Base-by-base conservation (phyloP, 2,888 invertebrate species). In the Gastrophysa polygoni region DNA sequence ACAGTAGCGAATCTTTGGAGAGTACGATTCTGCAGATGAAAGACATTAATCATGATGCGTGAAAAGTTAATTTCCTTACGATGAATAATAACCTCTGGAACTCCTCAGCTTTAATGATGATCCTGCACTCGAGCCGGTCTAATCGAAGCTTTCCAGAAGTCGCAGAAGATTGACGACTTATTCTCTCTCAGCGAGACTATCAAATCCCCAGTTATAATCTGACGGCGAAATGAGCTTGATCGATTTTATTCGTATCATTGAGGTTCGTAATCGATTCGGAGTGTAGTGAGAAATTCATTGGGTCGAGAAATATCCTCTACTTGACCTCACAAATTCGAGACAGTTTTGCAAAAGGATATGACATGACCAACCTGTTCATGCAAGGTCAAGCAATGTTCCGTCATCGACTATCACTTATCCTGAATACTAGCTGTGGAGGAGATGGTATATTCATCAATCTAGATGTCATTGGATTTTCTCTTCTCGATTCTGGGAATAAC, bases 61-160 rank as follows among this genome's bases (percentile, higher is more conserved):
- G 58, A 17, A 50, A 51, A 51, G 58, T 58, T 58, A 50, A 58
- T 58, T 58, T 58, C 51, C 58, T 58, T 18, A 51, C 51, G 46
- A 51, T 50, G 58, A 58, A 50, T 58, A 58, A 58, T 58, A 43
- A 34, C 28, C 43, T 24, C 29, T 50, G 51, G 51, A 58, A 50
- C 58, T 44, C 43, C 46, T 58, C 51, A 49, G 51, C 51, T 58
- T 44, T 21, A 48, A 58, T 58, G 51, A 58, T 58, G 51, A 50
- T 50, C 29, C 29, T 20, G 50, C 29, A 29, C 58, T 38, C 50
- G 49, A 24, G 49, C 29, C 16, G 50, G 17, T 34, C 44, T 58
- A 58, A 38, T 38, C n/a, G 38, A 38, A 38, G 38, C 38, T 38
- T 38, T 38, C 38, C 38, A 38, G 38, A 38, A 38, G 38, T 38